Conservation (phyloP, 1,140 invertebrate genomes). For the Drosophila willistoni region DNA sequence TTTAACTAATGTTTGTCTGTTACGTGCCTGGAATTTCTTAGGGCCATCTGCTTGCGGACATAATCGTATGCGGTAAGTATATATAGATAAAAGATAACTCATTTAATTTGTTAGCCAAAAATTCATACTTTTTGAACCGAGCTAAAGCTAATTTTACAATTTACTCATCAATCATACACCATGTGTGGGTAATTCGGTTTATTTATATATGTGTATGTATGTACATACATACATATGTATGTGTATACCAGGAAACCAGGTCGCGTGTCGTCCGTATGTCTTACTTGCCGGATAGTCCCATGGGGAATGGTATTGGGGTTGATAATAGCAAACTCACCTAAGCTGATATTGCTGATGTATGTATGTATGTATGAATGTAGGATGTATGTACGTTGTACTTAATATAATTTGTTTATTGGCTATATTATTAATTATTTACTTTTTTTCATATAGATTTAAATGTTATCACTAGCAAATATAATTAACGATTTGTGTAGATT, state of each 20-base stretch:
- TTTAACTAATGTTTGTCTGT: slow-evolving; percentile 59
- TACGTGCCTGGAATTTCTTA: slow-evolving; percentile 69
- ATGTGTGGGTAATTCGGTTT: slow-evolving; percentile 23
- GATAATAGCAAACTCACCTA: slow-evolving; percentile 50
- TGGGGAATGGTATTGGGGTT: neutral
- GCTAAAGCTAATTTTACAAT: neutral
- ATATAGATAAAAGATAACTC: slow-evolving; percentile 45
- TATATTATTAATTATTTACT: slow-evolving; percentile 6
- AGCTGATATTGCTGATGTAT: slow-evolving; percentile 37
- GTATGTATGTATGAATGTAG: neutral
- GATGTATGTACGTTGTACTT: neutral
- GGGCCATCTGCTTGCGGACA: slow-evolving; percentile 26
- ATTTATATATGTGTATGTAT: neutral
- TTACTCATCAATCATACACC: slow-evolving; percentile 60
- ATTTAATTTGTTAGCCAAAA: slow-evolving; percentile 40
- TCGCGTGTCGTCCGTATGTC: slow-evolving; percentile 48
- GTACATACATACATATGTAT: too few species aligned
- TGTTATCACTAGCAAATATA: slow-evolving; percentile 1
- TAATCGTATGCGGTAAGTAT: slow-evolving; percentile 25
- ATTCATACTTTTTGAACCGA: slow-evolving; percentile 6
- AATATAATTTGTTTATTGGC: slow-evolving; percentile 4
- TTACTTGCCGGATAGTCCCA: slow-evolving; percentile 20
- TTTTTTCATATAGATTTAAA: slow-evolving; percentile 7
- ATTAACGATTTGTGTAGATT: slow-evolving; percentile 17
- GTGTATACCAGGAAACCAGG: slow-evolving; percentile 25